phyloP scores from a whole-genome alignment of 2,888 invertebrate genomes.

The Drosophila austrosaltans region DNA sequence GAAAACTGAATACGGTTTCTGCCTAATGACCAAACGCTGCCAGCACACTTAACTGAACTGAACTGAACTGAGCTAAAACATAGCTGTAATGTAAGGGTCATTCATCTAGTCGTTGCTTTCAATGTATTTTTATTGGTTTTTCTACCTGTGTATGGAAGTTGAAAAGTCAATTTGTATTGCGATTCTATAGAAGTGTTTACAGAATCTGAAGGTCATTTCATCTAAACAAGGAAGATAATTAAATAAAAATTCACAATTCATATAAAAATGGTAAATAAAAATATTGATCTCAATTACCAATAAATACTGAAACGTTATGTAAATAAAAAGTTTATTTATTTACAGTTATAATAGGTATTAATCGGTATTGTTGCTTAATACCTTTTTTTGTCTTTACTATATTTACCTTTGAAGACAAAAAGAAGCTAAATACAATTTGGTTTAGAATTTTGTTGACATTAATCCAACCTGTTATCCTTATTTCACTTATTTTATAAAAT shows the following conservation, averaged over 20 bases:
- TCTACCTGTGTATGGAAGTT: not conserved
- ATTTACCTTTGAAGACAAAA: no score
- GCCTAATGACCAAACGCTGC: not conserved
- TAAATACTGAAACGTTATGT: no score
- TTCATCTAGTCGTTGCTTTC: not conserved
- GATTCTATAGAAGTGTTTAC: not conserved
- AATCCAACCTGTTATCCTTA: no score
- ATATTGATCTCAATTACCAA: not conserved
- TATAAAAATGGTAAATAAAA: not conserved
- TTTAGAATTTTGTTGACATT: no score
- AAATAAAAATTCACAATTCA: not conserved
- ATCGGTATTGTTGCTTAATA: no score
- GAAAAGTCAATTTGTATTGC: not conserved
- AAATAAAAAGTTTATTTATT: no score
- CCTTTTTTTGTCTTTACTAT: no score
- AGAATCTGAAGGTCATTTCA: conserved; percentile 1
- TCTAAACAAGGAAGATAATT: not conserved
- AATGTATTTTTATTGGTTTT: not conserved
- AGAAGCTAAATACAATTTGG: no score
- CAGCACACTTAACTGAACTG: no score
- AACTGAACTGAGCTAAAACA: no score
- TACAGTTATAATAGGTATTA: no score
- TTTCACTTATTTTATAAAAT: no score
- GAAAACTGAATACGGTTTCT: not conserved
- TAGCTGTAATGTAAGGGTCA: not conserved